A percentile compares a stretch with the other conserved stretches of the same genome.
Conservation (phyloP, 1,140 invertebrate species). For the Drosophila watanabei region DNA sequence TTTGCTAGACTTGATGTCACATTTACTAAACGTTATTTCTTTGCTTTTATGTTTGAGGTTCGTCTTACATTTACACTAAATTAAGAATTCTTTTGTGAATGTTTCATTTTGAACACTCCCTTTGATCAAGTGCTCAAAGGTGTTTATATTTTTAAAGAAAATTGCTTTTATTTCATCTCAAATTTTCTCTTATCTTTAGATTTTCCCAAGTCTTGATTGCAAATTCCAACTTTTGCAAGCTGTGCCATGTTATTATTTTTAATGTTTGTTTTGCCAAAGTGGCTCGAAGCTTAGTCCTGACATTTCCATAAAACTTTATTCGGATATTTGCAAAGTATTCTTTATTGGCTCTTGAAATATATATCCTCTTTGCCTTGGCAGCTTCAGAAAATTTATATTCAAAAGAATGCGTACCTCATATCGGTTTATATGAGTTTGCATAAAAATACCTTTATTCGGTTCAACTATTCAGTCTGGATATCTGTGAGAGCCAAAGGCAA, state of each 20-base stretch:
- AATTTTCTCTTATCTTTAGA: not conserved
- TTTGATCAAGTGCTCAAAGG: not conserved
- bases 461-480: constrained; percentile 5
- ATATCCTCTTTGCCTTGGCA: not conserved
- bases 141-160: not conserved
- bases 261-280: not conserved
- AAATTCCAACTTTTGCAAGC: not conserved
- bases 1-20: not conserved
- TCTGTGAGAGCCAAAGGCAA: not conserved
- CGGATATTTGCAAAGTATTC: not conserved
- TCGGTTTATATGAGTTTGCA: not conserved
- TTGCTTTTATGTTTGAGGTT: not conserved
- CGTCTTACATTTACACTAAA: not conserved
- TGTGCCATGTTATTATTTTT: not conserved
- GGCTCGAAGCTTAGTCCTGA: not conserved
- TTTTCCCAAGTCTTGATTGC: not conserved
- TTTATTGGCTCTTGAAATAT: no score
- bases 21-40: not conserved
- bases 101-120: not conserved
- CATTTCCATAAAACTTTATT: not conserved
- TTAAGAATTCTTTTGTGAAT: not conserved
- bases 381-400: not conserved
- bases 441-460: not conserved
- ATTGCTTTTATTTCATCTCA: not conserved
- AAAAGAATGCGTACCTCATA: not conserved